Percentiles rank a stretch among this genome's conserved stretches.
Evolutionary conservation across 2,888 invertebrate genomes (phyloP).

Genomic region (Glyphotaelius pellucidus): DNA sequence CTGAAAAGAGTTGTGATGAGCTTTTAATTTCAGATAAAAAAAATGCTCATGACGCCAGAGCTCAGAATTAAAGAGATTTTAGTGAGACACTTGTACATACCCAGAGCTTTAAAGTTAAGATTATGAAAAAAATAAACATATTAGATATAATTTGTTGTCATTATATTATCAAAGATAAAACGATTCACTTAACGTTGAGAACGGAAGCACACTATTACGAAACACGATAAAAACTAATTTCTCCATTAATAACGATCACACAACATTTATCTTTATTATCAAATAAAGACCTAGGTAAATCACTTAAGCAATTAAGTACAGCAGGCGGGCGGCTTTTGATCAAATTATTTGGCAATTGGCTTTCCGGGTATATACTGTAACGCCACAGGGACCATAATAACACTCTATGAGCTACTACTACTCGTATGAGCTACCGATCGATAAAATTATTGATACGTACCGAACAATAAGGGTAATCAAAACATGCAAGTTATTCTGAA

Average conservation of each 20-base stretch:
- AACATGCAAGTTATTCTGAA: background rate
- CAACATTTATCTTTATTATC: conserved; percentile 29
- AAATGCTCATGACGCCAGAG: no score
- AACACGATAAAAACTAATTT: conserved; percentile 24
- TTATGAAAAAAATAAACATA: background rate
- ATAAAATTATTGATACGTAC: background rate
- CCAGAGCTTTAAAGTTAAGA: background rate
- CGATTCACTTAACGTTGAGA: background rate
- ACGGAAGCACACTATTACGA: background rate
- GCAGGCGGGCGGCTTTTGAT: conserved; percentile 36
- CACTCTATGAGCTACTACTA: no score
- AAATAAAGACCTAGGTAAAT: conserved; percentile 40
- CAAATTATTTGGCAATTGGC: conserved; percentile 43
- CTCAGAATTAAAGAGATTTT: background rate
- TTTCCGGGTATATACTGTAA: background rate
- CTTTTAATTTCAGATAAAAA: background rate
- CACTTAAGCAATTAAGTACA: conserved; percentile 45
- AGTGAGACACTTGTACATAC: background rate
- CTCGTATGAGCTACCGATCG: background rate
- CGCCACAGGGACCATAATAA: background rate
- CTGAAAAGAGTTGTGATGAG: background rate
- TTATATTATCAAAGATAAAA: background rate
- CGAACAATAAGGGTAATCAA: background rate
- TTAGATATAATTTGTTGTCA: no score
- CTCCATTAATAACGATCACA: conserved; percentile 33